Conservation (phyloP, 2,797 vertebrate genomes). For the Neosilurus mollespiculum region DNA sequence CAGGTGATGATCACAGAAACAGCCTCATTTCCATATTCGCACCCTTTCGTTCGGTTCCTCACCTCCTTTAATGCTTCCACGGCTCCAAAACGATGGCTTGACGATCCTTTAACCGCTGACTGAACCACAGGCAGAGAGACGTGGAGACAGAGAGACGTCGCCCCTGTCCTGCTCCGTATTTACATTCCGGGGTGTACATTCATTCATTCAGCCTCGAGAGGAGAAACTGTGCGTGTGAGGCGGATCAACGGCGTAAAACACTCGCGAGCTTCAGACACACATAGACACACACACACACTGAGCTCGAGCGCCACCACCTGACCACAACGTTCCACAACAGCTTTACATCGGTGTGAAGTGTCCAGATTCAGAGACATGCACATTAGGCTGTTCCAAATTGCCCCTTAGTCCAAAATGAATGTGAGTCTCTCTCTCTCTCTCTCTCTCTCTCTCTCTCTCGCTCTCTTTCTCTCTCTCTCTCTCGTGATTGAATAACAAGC, state of each 20-base stretch:
- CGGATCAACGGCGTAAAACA: conserved; percentile 7
- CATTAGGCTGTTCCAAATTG: no score
- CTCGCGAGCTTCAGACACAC: neutral
- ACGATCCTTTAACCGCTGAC: conserved; percentile 4
- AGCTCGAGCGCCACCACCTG: conserved; percentile 20
- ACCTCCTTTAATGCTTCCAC: neutral
- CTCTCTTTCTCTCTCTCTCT: no score
- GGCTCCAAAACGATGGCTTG: neutral
- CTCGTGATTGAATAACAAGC: no score
- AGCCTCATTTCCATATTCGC: neutral
- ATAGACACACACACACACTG: neutral
- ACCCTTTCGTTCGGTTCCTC: neutral
- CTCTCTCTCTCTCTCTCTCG: no score
- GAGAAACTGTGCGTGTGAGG: neutral
- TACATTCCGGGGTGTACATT: conserved; percentile 28
- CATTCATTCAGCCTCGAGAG: conserved; percentile 10
- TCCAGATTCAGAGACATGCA: no score
- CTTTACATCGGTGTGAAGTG: neutral
- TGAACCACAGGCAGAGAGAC: neutral
- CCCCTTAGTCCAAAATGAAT: no score
- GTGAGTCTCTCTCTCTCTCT: no score
- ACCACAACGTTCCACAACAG: neutral
- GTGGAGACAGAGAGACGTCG: neutral
- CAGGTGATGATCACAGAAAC: conserved; percentile 7
- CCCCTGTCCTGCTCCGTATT: conserved; percentile 4